Conservation (phyloP, 2,113 vertebrate genomes). For the Psilopsiagon aymara region DNA sequence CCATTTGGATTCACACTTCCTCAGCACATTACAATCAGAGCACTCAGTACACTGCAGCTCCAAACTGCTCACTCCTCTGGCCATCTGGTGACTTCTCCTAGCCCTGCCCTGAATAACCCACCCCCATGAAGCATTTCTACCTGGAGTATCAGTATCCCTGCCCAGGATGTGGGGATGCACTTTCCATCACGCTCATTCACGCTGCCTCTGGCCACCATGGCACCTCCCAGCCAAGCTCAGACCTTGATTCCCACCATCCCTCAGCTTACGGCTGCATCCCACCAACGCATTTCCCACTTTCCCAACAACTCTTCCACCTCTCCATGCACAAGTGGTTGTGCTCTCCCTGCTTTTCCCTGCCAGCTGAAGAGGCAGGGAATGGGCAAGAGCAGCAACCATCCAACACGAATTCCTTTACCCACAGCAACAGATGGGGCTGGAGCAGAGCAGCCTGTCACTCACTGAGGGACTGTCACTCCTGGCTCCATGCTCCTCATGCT, state of each 20-base stretch:
- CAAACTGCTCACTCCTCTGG: not conserved
- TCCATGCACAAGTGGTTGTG: not conserved
- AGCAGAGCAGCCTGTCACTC: not conserved
- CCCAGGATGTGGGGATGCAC: fast-evolving
- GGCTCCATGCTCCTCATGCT: not conserved
- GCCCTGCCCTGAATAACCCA: not conserved
- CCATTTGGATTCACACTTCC: slow-evolving; percentile 7
- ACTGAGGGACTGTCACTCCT: not conserved
- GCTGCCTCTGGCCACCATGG: not conserved
- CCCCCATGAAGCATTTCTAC: not conserved
- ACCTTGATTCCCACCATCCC: not conserved
- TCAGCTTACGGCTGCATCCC: not conserved
- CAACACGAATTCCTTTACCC: not conserved
- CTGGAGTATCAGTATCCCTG: not conserved
- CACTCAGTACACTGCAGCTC: not conserved
- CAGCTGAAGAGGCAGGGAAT: not conserved
- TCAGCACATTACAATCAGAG: not conserved
- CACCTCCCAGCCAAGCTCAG: not conserved
- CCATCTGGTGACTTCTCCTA: not conserved
- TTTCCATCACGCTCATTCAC: not conserved
- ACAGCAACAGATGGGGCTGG: not conserved
- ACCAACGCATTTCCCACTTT: not conserved
- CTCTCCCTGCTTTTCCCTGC: not conserved
- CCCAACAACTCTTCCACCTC: not conserved
- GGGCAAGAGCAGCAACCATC: not conserved